A percentile compares a stretch with the other conserved stretches of the same genome.
Conservation (phyloP, 2,888 invertebrate species). For the Amorpha juglandis region DNA sequence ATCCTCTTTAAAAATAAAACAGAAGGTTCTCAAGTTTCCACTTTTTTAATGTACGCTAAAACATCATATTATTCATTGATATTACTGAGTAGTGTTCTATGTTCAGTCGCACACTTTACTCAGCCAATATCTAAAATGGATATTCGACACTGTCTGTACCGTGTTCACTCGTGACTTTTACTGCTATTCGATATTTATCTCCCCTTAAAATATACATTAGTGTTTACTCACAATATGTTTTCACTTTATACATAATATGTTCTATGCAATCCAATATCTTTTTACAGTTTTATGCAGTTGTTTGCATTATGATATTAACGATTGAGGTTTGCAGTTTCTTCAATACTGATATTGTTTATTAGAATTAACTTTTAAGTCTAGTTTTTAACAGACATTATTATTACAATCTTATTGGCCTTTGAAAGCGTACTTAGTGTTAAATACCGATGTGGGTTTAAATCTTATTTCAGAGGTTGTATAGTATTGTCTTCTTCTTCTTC, state of each 20-base stretch:
- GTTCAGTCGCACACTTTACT: constrained; percentile 13
- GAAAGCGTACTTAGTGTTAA: too few relatives aligned
- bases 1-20: too few relatives aligned
- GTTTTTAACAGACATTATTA: too few relatives aligned
- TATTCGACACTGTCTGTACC: constrained; percentile 61
- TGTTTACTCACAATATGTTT: constrained; percentile 39
- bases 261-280: background rate
- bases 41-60: too few relatives aligned
- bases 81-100: background rate
- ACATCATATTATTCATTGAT: background rate
- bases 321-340: background rate
- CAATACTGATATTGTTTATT: background rate
- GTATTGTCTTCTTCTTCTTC: too few relatives aligned
- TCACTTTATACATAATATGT: background rate
- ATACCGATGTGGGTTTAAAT: too few relatives aligned
- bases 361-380: too few relatives aligned
- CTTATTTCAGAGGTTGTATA: too few relatives aligned
- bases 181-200: constrained; percentile 49
- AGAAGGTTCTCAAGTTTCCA: too few relatives aligned
- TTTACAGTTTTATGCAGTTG: constrained; percentile 5
- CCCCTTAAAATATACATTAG: constrained; percentile 56
- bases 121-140: constrained; percentile 67
- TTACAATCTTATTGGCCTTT: too few relatives aligned
- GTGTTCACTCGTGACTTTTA: constrained; percentile 60
- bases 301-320: background rate